Base-by-base conservation (phyloP, 2,888 invertebrate genomes). In the Cryptocephalus moraei region DNA sequence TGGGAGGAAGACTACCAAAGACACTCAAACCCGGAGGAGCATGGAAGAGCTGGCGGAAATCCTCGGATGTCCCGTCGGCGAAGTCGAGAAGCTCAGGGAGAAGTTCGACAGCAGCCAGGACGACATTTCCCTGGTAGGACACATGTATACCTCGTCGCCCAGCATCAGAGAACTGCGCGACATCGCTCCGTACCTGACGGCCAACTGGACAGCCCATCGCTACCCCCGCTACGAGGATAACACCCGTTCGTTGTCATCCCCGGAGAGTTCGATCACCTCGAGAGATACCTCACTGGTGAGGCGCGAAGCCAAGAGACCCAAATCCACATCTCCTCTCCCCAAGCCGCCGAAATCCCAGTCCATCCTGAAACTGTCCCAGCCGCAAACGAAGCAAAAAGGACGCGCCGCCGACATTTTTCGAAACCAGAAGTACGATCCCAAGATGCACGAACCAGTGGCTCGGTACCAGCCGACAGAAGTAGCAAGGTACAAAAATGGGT, bases 131-230 rank as follows among this genome's bases (percentile, higher is more conserved):
- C 68, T 87, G 22, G 69, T 86, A 32, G 86, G 86, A 0, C 83
- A 86, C 58, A 84, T 82, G 77, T 89, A 86, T 61, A 83, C 86
- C 0, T 90, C 89, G 1, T 82, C 84, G 34, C 90, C 90, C 3
- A 84, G 86, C 60, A 75, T 90, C 13, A 79, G 82, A 55, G 87
- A 89, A 61, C 71, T 88, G 1, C 76, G 82, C 9, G 85, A 87
- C 58, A 84, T 89, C 44, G 82, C 86, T 1, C 85, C 86, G 0
- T 88, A 88, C 67, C 68, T 90, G 50, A 79, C 82, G 0, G 88
- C 86, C 1, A 76, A 82, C 8, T 90, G 90, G 89, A 78, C 84
- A 34, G 88, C 90, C 0, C 90, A 90, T 66, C 79, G 78, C 56
- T 86, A 81, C 65, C 88, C 89, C 0, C 82, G 75, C 57, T 76